phyloP scores from a whole-genome alignment of 2,888 invertebrate species.

The Tenthredo notha region DNA sequence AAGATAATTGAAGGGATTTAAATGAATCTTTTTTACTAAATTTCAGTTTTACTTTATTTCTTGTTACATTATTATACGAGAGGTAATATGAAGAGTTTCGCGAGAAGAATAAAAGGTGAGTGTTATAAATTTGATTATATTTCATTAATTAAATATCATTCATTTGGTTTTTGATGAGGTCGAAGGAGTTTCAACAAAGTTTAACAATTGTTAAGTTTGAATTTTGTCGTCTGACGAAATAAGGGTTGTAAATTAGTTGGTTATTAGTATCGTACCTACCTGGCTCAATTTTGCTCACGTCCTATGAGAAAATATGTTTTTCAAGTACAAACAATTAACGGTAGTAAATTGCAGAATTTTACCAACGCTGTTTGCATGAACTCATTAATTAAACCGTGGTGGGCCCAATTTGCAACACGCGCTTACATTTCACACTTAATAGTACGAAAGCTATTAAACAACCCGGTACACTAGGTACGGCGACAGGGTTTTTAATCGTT shows the following conservation, averaged over 20 bases:
- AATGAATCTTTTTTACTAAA: slow-evolving; percentile 8
- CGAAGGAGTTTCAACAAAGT: not conserved
- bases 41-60: not conserved
- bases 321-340: slow-evolving; percentile 39
- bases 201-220: not conserved
- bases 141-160: too few species aligned
- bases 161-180: too few species aligned
- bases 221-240: not conserved
- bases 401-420: slow-evolving; percentile 36
- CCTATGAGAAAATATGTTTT: slow-evolving; percentile 41
- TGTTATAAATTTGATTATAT: too few species aligned
- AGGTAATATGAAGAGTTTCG: too few species aligned
- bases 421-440: slow-evolving; percentile 26
- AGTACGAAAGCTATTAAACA: slow-evolving; percentile 20
- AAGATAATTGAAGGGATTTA: slow-evolving; percentile 22
- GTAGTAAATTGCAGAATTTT: slow-evolving; percentile 45
- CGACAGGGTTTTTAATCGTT: slow-evolving; percentile 20
- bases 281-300: not conserved
- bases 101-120: too few species aligned
- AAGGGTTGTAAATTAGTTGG: not conserved
- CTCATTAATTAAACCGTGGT: slow-evolving; percentile 48
- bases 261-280: not conserved
- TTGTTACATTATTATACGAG: too few species aligned
- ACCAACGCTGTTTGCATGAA: not conserved
- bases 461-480: not conserved